Conservation (phyloP, 2,888 invertebrate genomes). For the Melipona bicolor region DNA sequence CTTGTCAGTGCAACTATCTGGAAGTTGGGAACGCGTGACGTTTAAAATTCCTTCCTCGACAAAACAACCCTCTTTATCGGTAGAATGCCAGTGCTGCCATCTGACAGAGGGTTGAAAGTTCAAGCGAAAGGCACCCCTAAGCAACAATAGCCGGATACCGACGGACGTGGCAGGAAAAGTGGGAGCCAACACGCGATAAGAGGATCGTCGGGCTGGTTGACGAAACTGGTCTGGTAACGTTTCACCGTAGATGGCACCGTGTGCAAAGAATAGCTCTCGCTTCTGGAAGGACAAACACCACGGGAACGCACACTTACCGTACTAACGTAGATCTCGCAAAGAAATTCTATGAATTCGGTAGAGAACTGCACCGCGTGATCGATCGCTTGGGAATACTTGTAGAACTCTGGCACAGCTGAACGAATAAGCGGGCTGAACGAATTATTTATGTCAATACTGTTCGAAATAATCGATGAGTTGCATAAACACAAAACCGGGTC, state of each 20-base stretch:
- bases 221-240: not conserved
- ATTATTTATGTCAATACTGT: not conserved
- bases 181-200: slow-evolving; percentile 41
- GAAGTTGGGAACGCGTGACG: too few relatives aligned
- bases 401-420: not conserved
- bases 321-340: not conserved
- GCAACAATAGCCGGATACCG: slow-evolving; percentile 37
- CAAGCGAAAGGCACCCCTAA: slow-evolving; percentile 29
- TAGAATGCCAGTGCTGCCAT: slow-evolving; percentile 51
- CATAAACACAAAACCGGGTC: not conserved
- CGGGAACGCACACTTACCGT: slow-evolving; percentile 1
- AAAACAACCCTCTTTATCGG: slow-evolving; percentile 35
- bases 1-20: too few relatives aligned
- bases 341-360: slow-evolving; percentile 1
- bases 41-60: not conserved
- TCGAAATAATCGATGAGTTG: not conserved
- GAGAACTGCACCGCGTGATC: slow-evolving; percentile 24
- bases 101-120: slow-evolving; percentile 55
- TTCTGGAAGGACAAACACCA: not conserved
- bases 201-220: slow-evolving; percentile 6
- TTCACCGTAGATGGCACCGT: slow-evolving; percentile 44
- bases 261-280: not conserved
- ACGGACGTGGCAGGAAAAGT: slow-evolving; percentile 15
- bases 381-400: slow-evolving; percentile 14
- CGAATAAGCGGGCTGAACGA: not conserved